Evolutionary conservation across 2,888 invertebrate species (phyloP).

Genomic region (Cantharis rufa): DNA sequence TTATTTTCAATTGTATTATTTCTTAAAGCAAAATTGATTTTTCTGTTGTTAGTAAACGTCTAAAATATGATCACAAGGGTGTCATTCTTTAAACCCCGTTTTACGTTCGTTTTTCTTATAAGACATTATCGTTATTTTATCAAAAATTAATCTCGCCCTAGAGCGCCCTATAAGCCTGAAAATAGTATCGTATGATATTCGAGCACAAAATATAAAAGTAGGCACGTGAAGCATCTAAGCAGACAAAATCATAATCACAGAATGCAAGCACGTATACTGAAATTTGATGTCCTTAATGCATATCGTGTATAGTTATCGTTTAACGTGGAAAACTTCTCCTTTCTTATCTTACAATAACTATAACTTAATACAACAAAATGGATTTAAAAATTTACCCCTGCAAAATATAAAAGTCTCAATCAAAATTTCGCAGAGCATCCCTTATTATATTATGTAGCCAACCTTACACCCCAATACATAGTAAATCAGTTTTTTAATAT

Average conservation of each 20-base stretch:
- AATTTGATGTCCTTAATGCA: not conserved
- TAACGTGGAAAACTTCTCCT: not conserved
- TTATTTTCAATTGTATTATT: not conserved
- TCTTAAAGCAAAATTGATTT: not conserved
- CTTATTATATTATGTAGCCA: too few relatives aligned
- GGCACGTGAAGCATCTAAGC: not conserved
- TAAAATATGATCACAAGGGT: not conserved
- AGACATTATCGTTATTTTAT: conserved; percentile 5
- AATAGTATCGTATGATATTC: conserved; percentile 3
- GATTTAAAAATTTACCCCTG: not conserved
- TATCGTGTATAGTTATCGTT: not conserved
- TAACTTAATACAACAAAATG: too few relatives aligned
- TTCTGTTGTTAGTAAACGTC: not conserved
- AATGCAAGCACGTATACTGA: not conserved
- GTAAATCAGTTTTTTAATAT: too few relatives aligned
- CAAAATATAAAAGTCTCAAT: not conserved
- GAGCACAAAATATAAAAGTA: not conserved
- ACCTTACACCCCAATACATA: too few relatives aligned
- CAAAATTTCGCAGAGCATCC: not conserved
- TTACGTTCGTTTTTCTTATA: not conserved
- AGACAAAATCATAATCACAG: not conserved
- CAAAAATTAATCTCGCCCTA: conserved; percentile 6
- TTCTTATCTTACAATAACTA: not conserved
- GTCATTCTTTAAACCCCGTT: conserved; percentile 1
- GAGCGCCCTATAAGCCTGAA: not conserved